Evolutionary conservation across 92 coral and sea anemone species (phyloP), one percentile per base, ranked within the genome.

Genomic region (Desmophyllum pertusum): DNA sequence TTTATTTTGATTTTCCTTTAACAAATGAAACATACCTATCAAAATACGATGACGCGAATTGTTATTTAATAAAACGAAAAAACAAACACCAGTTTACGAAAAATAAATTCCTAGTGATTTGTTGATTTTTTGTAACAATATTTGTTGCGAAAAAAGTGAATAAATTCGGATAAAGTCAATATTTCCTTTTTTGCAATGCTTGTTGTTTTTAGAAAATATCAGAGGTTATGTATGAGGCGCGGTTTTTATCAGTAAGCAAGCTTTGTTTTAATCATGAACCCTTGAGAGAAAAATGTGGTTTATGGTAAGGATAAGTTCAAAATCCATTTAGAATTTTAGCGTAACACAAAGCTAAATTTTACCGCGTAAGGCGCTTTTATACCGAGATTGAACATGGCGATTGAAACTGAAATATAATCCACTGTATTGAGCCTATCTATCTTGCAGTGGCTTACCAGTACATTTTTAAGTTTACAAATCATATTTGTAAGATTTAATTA

Each of bases 21-120:
- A 14, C 39, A 30, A 43, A 52, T 75, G 79, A 35, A 52, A 51
- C 25, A n/a, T 9, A 37, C 79, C 10, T 23, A 33, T 37, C 73
- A 37, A 4, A 17, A 36, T 23, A 67, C 65, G 9, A 10, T 30
- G 43, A 37, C 33, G 9, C 35, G 46, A 52, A 52, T 50, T 52
- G 43, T 75, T 77, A 77, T 37, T 77, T 65, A 68, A 48, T 23
- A 50, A 80, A 67, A 37, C 66, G 43, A 50, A 70, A 74, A 72
- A 61, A 19, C 79, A 73, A 82, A 72, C 41, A 55, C 0, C 35
- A 72, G 79, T 82, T 41, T 82, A 57, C 71, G 30, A 57, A 72
- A 73, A 30, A 35, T 52, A 82, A 82, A 82, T 57, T 40, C 70
- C 30, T 21, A 9, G 30, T 45, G 38, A 57, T 73, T 82, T 82